Conservation (phyloP, 2,888 invertebrate genomes). For the Aphelenchoides bicaudatus region DNA sequence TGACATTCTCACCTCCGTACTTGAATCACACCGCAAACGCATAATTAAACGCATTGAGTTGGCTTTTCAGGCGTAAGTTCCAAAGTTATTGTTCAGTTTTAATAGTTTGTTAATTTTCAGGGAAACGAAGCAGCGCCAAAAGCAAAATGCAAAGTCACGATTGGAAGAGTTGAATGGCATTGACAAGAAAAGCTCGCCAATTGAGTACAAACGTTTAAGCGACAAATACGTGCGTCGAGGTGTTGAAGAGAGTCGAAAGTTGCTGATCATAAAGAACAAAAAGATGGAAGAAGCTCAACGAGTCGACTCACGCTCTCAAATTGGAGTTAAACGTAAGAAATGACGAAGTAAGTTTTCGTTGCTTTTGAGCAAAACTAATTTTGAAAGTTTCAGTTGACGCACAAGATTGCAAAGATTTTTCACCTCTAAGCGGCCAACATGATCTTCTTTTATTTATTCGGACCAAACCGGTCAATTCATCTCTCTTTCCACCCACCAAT, state of each 20-base stretch:
- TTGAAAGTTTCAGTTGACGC: constrained; percentile 10
- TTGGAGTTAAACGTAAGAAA: constrained; percentile 25
- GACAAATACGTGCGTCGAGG: constrained; percentile 42
- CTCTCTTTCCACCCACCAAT: too few species aligned
- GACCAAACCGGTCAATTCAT: too few species aligned
- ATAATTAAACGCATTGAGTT: constrained; percentile 29
- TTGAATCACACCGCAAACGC: constrained; percentile 31
- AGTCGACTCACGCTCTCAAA: constrained; percentile 26
- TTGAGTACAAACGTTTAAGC: constrained; percentile 40
- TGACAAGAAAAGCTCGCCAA: constrained; percentile 36
- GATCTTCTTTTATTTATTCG: background rate
- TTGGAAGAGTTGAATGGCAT: constrained; percentile 39
- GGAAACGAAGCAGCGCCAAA: constrained; percentile 39
- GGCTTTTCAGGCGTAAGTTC: constrained; percentile 28
- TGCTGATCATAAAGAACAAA: constrained; percentile 34
- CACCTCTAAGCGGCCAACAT: background rate
- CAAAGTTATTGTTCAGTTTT: constrained; percentile 9
- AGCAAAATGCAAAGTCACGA: constrained; percentile 37
- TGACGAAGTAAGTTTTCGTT: constrained; percentile 30
- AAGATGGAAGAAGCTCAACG: constrained; percentile 37
- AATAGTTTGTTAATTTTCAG: constrained; percentile 17
- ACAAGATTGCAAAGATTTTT: constrained; percentile 15
- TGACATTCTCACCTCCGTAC: constrained; percentile 22
- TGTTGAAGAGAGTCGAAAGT: constrained; percentile 38
- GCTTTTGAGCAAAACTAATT: background rate